Conservation (phyloP, 2,113 vertebrate genomes). For the Etheostoma spectabile region DNA sequence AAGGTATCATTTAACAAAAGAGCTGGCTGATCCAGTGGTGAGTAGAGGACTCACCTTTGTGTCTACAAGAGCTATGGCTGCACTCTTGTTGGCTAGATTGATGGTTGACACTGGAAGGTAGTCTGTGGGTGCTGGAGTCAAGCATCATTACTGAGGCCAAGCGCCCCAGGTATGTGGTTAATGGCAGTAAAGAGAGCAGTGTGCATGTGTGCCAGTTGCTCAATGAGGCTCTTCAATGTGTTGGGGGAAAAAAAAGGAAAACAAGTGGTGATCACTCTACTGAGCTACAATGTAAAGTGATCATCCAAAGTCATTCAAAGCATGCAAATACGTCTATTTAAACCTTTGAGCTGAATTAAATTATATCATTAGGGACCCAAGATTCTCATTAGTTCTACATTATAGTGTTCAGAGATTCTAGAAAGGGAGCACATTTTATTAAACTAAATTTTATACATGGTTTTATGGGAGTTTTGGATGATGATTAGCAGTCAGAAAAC, state of each 20-base stretch:
- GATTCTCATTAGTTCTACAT: conserved; percentile 60
- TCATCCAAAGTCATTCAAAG: conserved; percentile 46
- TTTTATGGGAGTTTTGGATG: conserved; percentile 43
- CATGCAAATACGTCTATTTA: conserved; percentile 35
- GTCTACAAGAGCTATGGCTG: conserved; percentile 23
- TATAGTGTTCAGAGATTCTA: conserved; percentile 31
- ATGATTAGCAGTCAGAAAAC: conserved; percentile 52
- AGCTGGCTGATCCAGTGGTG: conserved; percentile 9
- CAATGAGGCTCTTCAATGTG: conserved; percentile 61
- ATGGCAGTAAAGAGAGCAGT: conserved; percentile 61
- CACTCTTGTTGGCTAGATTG: conserved; percentile 58
- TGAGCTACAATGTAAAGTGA: conserved; percentile 51
- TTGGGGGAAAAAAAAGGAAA: conserved; percentile 13
- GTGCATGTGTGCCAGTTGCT: conserved; percentile 63
- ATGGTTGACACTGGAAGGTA: conserved; percentile 60
- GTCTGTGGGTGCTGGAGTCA: conserved; percentile 70
- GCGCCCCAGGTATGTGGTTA: conserved; percentile 74
- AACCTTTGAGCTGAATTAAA: conserved; percentile 50
- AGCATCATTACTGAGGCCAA: conserved; percentile 73
- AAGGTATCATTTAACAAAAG: conserved; percentile 41
- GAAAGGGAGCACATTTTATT: conserved; percentile 13
- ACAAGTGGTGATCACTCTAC: conserved; percentile 36
- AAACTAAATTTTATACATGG: conserved; percentile 42
- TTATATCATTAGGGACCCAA: conserved; percentile 38
- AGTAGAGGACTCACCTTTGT: conserved; percentile 9